phyloP scores from a whole-genome alignment of 1,140 invertebrate species.

The Goniozus legneri region DNA sequence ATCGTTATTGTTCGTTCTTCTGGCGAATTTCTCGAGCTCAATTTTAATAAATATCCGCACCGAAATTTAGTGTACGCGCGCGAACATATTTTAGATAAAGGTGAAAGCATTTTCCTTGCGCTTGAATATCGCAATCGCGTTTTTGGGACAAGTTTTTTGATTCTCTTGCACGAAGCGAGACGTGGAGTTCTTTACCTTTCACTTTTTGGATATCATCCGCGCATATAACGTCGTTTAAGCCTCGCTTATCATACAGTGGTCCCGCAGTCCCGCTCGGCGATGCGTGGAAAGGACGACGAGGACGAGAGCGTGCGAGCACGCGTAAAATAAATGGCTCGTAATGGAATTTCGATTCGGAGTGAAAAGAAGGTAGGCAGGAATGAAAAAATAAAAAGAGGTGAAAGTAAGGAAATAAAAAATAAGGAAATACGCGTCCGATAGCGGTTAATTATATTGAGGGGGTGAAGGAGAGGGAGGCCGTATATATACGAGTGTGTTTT shows the following conservation, averaged over 20 bases:
- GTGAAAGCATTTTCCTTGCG: too few relatives aligned
- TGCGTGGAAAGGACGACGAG: too few relatives aligned
- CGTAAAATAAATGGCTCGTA: constrained; percentile 44
- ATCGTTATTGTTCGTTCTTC: too few relatives aligned
- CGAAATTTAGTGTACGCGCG: too few relatives aligned
- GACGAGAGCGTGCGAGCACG: too few relatives aligned
- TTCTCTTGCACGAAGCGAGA: neutral
- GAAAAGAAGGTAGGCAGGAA: constrained; percentile 29
- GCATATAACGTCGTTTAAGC: neutral
- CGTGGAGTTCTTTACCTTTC: neutral
- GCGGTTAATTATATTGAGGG: constrained; percentile 44
- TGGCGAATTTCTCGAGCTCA: too few relatives aligned
- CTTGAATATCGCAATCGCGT: neutral
- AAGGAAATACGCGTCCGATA: constrained; percentile 30
- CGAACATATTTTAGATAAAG: too few relatives aligned
- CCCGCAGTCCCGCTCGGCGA: neutral
- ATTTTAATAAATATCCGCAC: too few relatives aligned
- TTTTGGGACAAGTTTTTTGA: neutral
- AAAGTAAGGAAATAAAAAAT: neutral
- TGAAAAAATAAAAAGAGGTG: too few relatives aligned
- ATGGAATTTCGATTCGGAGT: constrained; percentile 45
- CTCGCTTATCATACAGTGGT: too few relatives aligned
- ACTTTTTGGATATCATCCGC: neutral
- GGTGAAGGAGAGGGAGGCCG: neutral
- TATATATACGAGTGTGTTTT: constrained; percentile 37